Evolutionary conservation across 2,797 vertebrate genomes (phyloP).

Genomic region (Schizopygopsis malacanthus): DNA sequence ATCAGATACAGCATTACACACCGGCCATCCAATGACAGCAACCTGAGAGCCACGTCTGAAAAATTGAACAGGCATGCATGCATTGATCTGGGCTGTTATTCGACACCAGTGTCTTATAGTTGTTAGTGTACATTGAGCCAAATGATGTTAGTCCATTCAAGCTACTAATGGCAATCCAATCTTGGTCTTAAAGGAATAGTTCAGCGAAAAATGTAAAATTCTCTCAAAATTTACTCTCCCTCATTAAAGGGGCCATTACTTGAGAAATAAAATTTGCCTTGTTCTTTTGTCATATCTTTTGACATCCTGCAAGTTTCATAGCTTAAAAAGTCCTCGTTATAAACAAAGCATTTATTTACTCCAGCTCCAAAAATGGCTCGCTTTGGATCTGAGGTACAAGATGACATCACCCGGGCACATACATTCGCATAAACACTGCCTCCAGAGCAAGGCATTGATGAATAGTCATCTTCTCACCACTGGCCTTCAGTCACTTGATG

Average conservation of each 20-base stretch:
- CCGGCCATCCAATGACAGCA: conserved; percentile 25
- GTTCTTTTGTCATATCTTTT: background rate
- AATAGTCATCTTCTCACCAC: background rate
- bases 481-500: background rate
- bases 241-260: background rate
- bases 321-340: background rate
- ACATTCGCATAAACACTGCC: background rate
- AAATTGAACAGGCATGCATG: conserved; percentile 37
- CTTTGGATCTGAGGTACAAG: background rate
- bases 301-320: background rate
- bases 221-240: background rate
- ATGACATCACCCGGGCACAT: background rate
- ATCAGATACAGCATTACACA: conserved; percentile 60
- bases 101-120: conserved; percentile 10
- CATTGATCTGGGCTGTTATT: conserved; percentile 31
- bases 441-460: background rate
- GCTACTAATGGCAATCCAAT: background rate
- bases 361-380: background rate
- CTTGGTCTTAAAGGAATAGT: background rate
- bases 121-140: conserved; percentile 21
- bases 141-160: conserved; percentile 47
- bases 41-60: conserved; percentile 30
- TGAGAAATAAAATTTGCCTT: background rate
- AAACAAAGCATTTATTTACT: background rate
- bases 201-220: background rate